These are phyloP conservation scores for Stenchaetothrips biformis DNA, from an alignment of 2,888 invertebrate species.

Conservation along the genomic window DNA sequence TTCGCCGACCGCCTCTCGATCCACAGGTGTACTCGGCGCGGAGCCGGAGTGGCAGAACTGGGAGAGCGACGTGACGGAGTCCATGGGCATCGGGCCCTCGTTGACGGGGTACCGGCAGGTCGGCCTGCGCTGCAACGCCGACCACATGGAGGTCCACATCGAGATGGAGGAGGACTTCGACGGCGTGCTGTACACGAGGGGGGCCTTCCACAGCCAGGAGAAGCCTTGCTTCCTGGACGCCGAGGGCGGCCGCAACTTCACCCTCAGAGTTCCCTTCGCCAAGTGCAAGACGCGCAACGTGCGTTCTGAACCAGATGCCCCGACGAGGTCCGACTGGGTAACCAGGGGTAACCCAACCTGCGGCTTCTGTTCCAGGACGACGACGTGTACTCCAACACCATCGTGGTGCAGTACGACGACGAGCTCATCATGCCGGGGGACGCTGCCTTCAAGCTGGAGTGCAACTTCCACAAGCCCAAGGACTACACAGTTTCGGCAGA, in stretches of 20 bases:
- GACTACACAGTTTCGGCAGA: slow-evolving; percentile 53
- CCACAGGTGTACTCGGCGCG: background rate
- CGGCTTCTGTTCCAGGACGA: slow-evolving; percentile 45
- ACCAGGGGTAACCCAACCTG: background rate
- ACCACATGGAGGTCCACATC: slow-evolving; percentile 51
- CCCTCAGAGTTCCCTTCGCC: slow-evolving; percentile 54
- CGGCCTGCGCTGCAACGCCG: slow-evolving; percentile 53
- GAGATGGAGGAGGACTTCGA: slow-evolving; percentile 45
- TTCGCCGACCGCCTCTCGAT: no score
- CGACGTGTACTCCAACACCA: slow-evolving; percentile 55
- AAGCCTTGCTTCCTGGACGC: slow-evolving; percentile 56
- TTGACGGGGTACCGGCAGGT: slow-evolving; percentile 55
- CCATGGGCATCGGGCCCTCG: slow-evolving; percentile 55
- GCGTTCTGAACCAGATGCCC: slow-evolving; percentile 30
- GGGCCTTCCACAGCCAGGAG: slow-evolving; percentile 55
- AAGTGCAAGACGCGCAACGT: slow-evolving; percentile 54
- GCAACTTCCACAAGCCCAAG: slow-evolving; percentile 56
- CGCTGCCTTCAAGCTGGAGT: slow-evolving; percentile 60
- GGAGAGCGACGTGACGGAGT: slow-evolving; percentile 53
- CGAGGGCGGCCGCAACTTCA: slow-evolving; percentile 47
- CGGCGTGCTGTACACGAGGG: slow-evolving; percentile 59
- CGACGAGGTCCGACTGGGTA: no score
- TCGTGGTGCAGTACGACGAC: slow-evolving; percentile 62
- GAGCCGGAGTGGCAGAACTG: slow-evolving; percentile 38
- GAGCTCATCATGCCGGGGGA: slow-evolving; percentile 61